Conservation (phyloP, 2,113 vertebrate species). For the Chaetodon trifascialis region DNA sequence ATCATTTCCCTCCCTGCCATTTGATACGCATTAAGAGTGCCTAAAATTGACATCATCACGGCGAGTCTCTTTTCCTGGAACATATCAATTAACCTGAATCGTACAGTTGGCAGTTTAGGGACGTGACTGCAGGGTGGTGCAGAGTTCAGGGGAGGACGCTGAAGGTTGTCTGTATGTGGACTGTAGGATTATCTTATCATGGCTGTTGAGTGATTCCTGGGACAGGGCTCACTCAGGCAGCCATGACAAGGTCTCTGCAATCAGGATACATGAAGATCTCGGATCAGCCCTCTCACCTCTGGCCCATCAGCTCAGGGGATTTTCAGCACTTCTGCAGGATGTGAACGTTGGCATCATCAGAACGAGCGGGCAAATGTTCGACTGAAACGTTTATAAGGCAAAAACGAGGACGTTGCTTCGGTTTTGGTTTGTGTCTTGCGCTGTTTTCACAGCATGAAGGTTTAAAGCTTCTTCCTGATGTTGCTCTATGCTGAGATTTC, state of each 20-base stretch:
- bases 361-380: neutral
- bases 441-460: constrained; percentile 2
- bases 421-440: neutral
- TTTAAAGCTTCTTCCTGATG: no score
- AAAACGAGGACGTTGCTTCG: constrained; percentile 15
- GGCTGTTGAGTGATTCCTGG: constrained; percentile 62
- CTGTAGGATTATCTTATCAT: constrained; percentile 38
- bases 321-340: constrained; percentile 30
- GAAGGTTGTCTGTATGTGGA: constrained; percentile 50
- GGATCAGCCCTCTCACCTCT: constrained; percentile 24
- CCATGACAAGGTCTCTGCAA: constrained; percentile 42
- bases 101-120: neutral
- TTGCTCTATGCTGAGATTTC: neutral
- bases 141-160: constrained; percentile 36
- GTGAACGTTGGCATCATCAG: constrained; percentile 19
- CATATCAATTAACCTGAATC: constrained; percentile 13
- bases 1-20: constrained; percentile 8
- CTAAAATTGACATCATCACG: constrained; percentile 33
- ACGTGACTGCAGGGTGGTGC: constrained; percentile 7
- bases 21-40: constrained; percentile 13
- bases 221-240: constrained; percentile 51
- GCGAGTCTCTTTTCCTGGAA: constrained; percentile 13
- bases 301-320: constrained; percentile 5
- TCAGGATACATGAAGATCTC: constrained; percentile 19
- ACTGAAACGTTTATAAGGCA: constrained; percentile 17